Evolutionary conservation across 2,113 vertebrate species (phyloP), one percentile per base, ranked within the genome.

Genomic region (Girardinichthys multiradiatus): DNA sequence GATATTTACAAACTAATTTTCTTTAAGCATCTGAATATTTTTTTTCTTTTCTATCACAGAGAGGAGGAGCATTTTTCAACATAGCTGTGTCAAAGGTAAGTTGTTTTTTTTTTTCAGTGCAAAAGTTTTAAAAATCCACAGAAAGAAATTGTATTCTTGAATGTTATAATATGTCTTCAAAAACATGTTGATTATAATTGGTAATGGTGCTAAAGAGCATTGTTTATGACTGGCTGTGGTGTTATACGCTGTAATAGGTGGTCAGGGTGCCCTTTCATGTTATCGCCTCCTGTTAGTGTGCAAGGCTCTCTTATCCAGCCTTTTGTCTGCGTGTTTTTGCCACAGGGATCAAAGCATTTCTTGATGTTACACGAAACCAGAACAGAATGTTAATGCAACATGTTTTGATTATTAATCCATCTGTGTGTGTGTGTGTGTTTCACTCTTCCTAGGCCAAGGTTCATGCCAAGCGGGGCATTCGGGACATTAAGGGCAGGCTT

Each of bases 401-500:
- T 81, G 77, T 89, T 90, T 84, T 85, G 78, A 88, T 90, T 89
- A 79, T 70, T 86, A 89, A 82, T 90, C 75, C 62, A 12, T 54
- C 30, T 64, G 57, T 37, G 58, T 71, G 33, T 71, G 62, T 66
- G 73, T 1, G 74, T 76, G 58, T 80, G 69, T 45, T 77, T 71
- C 68, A 76, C 69, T 45, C 37, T 65, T 76, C 70, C 79, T 87
- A 98, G 96, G 97, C 97, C 90, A 98, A 97, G 94, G 96, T 89
- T 91, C 96, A 98, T 19, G 97, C 97, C 37, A 99, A 94, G 86
- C 96, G 95, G 91, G 97, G 97, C 71, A 95, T 99, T 79, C 96
- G 94, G 74, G 97, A 97, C 85, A 95, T 99, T 89, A 98, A 94
- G 94, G 97, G 93, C 91, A 95, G 95, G 87, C 95, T 99, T 6